These are phyloP conservation scores for Cyclophora albipunctata DNA, from an alignment of 2,888 invertebrate genomes.

Conservation along the genomic window DNA sequence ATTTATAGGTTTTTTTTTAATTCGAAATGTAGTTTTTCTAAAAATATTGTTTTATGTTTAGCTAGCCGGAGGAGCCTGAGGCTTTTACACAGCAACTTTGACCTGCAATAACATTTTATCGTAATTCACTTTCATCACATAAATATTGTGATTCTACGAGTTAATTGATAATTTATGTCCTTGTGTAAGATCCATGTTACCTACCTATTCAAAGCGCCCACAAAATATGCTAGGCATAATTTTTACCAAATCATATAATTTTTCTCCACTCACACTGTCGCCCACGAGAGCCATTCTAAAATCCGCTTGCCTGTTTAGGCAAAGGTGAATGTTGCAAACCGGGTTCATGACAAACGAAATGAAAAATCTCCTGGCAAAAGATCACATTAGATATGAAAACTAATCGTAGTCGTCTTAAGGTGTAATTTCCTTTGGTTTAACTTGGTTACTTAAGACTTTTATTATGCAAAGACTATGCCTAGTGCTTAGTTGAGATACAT, in stretches of 20 bases:
- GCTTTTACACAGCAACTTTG: too few species aligned
- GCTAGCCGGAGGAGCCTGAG: too few species aligned
- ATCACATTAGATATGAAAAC: slow-evolving; percentile 10
- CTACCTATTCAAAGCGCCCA: too few species aligned
- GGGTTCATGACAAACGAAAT: slow-evolving; percentile 29
- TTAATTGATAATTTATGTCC: too few species aligned
- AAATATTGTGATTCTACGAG: too few species aligned
- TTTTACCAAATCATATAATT: slow-evolving; percentile 22
- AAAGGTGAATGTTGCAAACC: slow-evolving; percentile 73
- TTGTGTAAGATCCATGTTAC: too few species aligned
- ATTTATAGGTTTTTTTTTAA: too few species aligned
- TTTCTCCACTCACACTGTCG: slow-evolving; percentile 47
- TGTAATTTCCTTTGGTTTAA: slow-evolving; percentile 17
- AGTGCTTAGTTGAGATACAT: slow-evolving; percentile 54
- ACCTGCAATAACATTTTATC: too few species aligned
- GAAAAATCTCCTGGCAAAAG: slow-evolving; percentile 11
- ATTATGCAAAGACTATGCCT: slow-evolving; percentile 24
- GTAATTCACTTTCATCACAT: too few species aligned
- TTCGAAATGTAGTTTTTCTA: too few species aligned
- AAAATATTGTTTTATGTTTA: too few species aligned
- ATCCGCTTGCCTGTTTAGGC: slow-evolving; percentile 72
- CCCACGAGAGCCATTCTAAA: slow-evolving; percentile 68
- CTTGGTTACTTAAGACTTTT: slow-evolving; percentile 24
- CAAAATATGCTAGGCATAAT: slow-evolving; percentile 6
- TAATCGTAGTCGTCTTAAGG: slow-evolving; percentile 13